Evolutionary conservation across 2,113 vertebrate genomes (phyloP), one percentile per base, ranked within the genome.

Genomic region (Probosciger aterrimus): DNA sequence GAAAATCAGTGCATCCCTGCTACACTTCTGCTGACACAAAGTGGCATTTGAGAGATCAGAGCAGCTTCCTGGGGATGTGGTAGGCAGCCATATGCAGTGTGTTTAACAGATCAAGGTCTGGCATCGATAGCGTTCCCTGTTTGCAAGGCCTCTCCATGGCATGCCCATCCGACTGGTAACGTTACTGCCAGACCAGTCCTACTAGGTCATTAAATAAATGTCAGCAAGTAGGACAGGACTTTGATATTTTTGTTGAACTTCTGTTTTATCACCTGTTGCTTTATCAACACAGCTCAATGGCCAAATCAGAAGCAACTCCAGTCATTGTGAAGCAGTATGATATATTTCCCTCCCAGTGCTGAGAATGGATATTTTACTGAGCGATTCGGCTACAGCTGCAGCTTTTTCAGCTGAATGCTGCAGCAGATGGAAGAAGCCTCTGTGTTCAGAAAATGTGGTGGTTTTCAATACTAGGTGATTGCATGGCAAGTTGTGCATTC

Each of bases 391-490:
- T 92, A 43, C 96, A 96, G 94, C 92, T 97, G 96, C 93, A 96
- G 88, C 86, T 92, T 94, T 95, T 95, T 53, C 60, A 92, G 73
- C 39, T 95, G 95, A 95, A 93, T 93, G 53, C 49, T 90, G 59
- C 49, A 71, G 88, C 88, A 95, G 84, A 90, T 90, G 88, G 88
- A 93, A 84, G 93, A 78, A 93, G 74, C 30, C 53, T 65, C 39
- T 43, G 33, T 76, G 62, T 84, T 95, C 69, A 79, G 55, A 87
- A 90, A 95, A 87, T 2, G 7, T 0, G 1, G 17, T 16, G 4
- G 6, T 33, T 88, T 93, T 97, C 94, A 97, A 94, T 97, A 92
- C 67, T 82, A 94, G 82, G 89, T 96, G 94, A 97, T 96, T 97
- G 88, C 73, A 47, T 57, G 86, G 70, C 60, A 95, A 93, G 92